A percentile compares a stretch with the other conserved stretches of the same genome.
Conservation (phyloP, 1,140 invertebrate species). For the Drosophila repletoides region DNA sequence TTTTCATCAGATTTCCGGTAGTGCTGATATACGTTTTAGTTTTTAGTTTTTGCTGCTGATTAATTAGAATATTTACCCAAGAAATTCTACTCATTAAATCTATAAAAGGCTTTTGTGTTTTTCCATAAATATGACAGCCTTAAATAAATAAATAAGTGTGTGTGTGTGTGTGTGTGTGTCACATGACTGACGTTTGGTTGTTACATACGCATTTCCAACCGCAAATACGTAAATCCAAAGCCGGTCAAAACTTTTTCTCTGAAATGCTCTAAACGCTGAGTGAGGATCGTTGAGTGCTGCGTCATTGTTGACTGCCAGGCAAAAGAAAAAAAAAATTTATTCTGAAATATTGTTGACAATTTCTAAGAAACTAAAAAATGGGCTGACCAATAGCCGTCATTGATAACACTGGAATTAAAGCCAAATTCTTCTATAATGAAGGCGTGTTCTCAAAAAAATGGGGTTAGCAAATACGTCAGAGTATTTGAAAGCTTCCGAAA, state of each 20-base stretch:
- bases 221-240: constrained; percentile 14
- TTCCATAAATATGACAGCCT: not conserved
- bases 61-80: not conserved
- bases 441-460: not conserved
- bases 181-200: not conserved
- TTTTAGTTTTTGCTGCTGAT: not conserved
- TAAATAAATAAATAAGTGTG: not conserved
- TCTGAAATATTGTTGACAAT: constrained; percentile 10
- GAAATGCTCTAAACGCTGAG: not conserved
- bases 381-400: constrained; percentile 3
- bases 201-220: constrained; percentile 2
- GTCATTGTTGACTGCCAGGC: not conserved
- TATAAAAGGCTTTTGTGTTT: constrained; percentile 2
- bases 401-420: not conserved
- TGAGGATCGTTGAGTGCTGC: not conserved
- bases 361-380: not conserved
- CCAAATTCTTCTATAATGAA: too few relatives aligned
- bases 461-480: not conserved
- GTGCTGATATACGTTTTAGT: too few relatives aligned
- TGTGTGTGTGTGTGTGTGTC: constrained; percentile 3
- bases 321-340: not conserved
- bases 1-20: too few relatives aligned
- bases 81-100: not conserved
- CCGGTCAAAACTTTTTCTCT: not conserved
- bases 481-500: not conserved